These are phyloP conservation scores for Pristiophorus japonicus DNA, from an alignment of 2,113 vertebrate species.

Conservation along the genomic window DNA sequence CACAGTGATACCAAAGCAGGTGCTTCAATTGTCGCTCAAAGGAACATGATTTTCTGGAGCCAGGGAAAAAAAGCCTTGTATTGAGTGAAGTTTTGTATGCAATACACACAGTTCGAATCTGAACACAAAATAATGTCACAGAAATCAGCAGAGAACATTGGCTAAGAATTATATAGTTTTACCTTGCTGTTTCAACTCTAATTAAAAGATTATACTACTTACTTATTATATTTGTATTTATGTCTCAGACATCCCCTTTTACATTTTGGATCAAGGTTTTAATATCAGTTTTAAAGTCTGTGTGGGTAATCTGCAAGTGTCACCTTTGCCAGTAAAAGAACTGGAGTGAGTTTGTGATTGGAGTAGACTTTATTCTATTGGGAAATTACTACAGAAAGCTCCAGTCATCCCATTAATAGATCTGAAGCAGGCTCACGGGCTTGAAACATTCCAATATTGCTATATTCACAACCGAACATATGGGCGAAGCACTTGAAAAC, in stretches of 20 bases:
- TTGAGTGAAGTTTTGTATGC: background rate
- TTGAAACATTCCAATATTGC: background rate
- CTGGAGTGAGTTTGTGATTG: too few relatives aligned
- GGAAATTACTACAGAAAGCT: background rate
- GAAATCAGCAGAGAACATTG: too few relatives aligned
- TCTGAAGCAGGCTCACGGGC: background rate
- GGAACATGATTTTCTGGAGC: background rate
- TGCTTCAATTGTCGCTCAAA: background rate
- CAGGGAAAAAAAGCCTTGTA: background rate
- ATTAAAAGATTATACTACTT: too few relatives aligned
- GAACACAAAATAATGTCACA: too few relatives aligned
- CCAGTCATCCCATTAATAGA: background rate
- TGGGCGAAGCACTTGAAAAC: background rate
- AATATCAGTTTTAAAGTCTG: too few relatives aligned
- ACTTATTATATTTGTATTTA: too few relatives aligned
- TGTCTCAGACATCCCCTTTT: too few relatives aligned
- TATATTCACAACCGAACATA: background rate
- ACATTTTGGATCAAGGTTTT: too few relatives aligned
- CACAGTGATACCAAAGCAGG: background rate
- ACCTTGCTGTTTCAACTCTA: too few relatives aligned
- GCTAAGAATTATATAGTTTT: too few relatives aligned
- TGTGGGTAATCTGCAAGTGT: too few relatives aligned
- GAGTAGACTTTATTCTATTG: background rate
- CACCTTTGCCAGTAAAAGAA: too few relatives aligned
- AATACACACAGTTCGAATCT: background rate